phyloP scores from a whole-genome alignment of 1,140 invertebrate species.

The Chironomus striatipennis region DNA sequence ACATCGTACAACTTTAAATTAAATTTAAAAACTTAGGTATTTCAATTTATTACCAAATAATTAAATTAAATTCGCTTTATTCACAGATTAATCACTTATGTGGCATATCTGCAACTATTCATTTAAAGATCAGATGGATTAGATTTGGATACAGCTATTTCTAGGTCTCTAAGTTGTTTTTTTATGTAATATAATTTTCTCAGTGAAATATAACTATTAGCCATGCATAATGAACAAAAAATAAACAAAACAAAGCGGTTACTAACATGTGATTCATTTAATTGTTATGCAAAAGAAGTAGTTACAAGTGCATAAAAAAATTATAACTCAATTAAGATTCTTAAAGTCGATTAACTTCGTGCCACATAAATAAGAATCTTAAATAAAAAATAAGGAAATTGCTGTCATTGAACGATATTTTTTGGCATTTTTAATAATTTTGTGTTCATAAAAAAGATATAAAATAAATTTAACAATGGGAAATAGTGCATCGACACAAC shows the following conservation, averaged over 20 bases:
- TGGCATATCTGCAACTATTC: background rate
- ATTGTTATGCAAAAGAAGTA: background rate
- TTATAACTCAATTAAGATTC: background rate
- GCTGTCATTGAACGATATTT: background rate
- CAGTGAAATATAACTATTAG: background rate
- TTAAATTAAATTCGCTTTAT: no score
- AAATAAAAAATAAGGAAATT: no score
- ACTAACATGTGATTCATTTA: background rate
- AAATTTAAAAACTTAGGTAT: no score
- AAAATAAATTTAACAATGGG: background rate
- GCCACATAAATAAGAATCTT: no score
- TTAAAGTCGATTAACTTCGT: no score
- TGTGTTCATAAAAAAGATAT: background rate
- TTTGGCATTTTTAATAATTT: background rate
- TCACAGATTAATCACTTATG: no score
- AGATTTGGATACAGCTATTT: background rate
- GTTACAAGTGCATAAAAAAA: background rate
- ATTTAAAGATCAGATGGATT: background rate
- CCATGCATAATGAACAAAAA: background rate
- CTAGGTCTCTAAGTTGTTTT: background rate
- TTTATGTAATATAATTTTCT: background rate
- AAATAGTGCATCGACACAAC: background rate
- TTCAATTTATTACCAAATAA: no score
- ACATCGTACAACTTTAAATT: no score
- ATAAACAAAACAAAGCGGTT: background rate